Conservation (phyloP, 2,888 invertebrate species). For the Phymatocera aterrima region DNA sequence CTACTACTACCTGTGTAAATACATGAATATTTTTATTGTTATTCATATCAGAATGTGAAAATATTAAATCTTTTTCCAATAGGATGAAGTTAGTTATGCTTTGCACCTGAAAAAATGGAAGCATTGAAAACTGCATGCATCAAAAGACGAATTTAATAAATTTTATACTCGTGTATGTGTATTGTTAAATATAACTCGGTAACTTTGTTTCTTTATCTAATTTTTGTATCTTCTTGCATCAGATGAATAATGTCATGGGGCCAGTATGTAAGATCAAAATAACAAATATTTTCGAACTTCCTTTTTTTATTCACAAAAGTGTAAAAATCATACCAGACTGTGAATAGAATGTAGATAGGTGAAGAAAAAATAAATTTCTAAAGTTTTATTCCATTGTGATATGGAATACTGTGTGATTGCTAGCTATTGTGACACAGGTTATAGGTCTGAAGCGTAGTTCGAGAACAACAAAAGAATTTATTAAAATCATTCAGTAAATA, state of each 20-base stretch:
- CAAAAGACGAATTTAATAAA: conserved; percentile 15
- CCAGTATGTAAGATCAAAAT: conserved; percentile 23
- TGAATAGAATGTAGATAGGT: not conserved
- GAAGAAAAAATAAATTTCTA: not conserved
- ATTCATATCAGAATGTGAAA: conserved; percentile 21
- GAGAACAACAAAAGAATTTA: conserved; percentile 29
- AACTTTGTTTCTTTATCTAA: conserved; percentile 1
- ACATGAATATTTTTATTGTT: conserved; percentile 19
- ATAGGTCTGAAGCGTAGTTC: not conserved
- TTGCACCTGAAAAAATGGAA: not conserved
- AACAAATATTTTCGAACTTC: not conserved
- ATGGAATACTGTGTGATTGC: not conserved
- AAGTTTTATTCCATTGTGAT: not conserved
- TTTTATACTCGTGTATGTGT: conserved; percentile 33
- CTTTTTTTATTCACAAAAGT: not conserved
- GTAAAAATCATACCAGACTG: not conserved
- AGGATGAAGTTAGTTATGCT: conserved; percentile 5
- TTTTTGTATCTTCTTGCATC: not conserved
- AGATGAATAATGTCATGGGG: not conserved
- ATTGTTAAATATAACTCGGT: not conserved
- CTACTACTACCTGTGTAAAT: not conserved
- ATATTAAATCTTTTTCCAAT: not conserved
- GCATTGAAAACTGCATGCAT: conserved; percentile 6
- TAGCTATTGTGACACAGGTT: not conserved
- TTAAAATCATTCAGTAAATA: not conserved